Base-by-base conservation (phyloP, 1,140 invertebrate genomes). In the Zaprionus taronus region DNA sequence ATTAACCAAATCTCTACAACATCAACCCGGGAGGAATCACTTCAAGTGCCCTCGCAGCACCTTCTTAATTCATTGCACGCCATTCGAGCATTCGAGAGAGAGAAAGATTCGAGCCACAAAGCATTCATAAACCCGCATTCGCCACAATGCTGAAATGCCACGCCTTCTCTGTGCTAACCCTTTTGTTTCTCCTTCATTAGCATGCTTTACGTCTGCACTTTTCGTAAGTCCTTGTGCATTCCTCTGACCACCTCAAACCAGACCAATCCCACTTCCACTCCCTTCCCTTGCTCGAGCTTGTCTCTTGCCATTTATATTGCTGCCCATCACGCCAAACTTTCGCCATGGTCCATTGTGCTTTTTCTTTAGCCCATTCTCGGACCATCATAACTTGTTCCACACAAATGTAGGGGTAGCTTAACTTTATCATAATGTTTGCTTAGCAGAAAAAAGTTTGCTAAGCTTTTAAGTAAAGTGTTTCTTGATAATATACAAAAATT, bases 101-200 rank as follows among this genome's bases (percentile, higher is more conserved):
- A 17, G n/a, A 47, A 6, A 47, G 60, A 71, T 75, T 56, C 55
- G 14, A 51, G 41, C 72, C 67, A 64, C 72, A 75, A 71, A 75
- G 67, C 67, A 75, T 75, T 75, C 72, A 75, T 71, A 75, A 75
- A 34, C 67, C 71, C 64, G 71, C 71, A 73, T 73, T 68, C 15
- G 36, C 72, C 60, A 60, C 64, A 78, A 61, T 68, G 55, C 28
- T 49, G 31, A 34, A 34, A 11, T 34, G 28, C 28, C 44, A n/a
- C 17, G 44, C 55, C 24, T 56, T 3, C 41, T 7, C n/a, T n/a
- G n/a, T 6, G 41, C 56, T 14, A 79, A 68, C 31, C 56, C 57
- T 58, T 72, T 83, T 83, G 57, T 67, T 77, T 51, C 47, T 57
- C 34, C 77, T 64, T 77, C 51, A 83, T 83, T 83, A 80, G 69